These are phyloP conservation scores for Phenganax marumi DNA, from an alignment of 92 coral and sea anemone genomes.

Conservation along the genomic window DNA sequence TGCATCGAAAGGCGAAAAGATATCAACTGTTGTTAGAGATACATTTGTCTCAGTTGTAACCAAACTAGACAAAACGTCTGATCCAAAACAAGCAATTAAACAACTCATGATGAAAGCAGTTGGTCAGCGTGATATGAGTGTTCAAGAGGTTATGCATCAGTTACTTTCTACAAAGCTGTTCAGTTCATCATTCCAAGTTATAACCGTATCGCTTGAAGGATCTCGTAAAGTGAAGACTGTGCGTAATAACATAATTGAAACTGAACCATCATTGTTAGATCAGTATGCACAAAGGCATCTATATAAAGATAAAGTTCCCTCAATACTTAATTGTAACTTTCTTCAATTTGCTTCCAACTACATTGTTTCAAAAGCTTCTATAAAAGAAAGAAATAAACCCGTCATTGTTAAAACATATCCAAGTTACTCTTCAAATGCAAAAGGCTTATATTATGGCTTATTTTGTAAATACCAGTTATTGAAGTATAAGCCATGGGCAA, in stretches of 20 bases:
- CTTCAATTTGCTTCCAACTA: slow-evolving; percentile 56
- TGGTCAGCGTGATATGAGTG: slow-evolving; percentile 50
- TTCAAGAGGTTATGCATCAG: slow-evolving; percentile 59
- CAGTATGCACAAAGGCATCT: slow-evolving; percentile 52
- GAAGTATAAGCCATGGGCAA: slow-evolving; percentile 57
- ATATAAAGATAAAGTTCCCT: slow-evolving; percentile 39
- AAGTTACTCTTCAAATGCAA: slow-evolving; percentile 62
- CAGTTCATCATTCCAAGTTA: slow-evolving; percentile 38
- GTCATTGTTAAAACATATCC: slow-evolving; percentile 53
- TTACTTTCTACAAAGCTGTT: slow-evolving; percentile 37
- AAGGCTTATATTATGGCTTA: slow-evolving; percentile 53
- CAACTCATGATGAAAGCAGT: slow-evolving; percentile 39
- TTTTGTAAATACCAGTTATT: slow-evolving; percentile 63
- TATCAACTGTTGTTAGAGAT: slow-evolving; percentile 46
- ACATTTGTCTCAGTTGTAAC: slow-evolving; percentile 37
- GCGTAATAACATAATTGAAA: slow-evolving; percentile 9
- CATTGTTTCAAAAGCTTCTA: slow-evolving; percentile 52
- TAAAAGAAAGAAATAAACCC: slow-evolving; percentile 50
- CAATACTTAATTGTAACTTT: slow-evolving; percentile 48
- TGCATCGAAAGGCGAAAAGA: slow-evolving; percentile 56
- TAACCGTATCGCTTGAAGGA: slow-evolving; percentile 42
- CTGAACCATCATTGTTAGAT: slow-evolving; percentile 55
- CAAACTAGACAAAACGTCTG: neutral
- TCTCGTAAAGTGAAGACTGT: slow-evolving; percentile 33
- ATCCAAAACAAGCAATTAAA: neutral